A percentile compares a stretch with the other conserved stretches of the same genome.
phyloP scores from a whole-genome alignment of 2,888 invertebrate genomes.

The Eurytoma californica region DNA sequence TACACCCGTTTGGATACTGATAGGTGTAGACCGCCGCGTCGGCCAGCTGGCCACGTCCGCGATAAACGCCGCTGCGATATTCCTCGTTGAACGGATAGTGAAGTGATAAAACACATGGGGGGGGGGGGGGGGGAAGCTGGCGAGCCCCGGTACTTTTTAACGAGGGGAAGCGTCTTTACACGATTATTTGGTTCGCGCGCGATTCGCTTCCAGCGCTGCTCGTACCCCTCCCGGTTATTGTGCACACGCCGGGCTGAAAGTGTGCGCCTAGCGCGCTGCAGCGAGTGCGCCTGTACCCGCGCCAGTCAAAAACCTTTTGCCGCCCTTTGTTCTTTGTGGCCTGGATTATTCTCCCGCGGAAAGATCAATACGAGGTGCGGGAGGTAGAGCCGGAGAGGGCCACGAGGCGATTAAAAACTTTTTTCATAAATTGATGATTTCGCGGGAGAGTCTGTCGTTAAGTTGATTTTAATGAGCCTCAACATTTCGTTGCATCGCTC shows the following conservation, averaged over 20 bases:
- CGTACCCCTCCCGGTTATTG: neutral
- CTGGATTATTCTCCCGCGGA: slow-evolving; percentile 32
- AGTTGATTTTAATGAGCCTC: slow-evolving; percentile 28
- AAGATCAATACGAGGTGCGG: slow-evolving; percentile 43
- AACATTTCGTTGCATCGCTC: too few species aligned
- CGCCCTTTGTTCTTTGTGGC: slow-evolving; percentile 35
- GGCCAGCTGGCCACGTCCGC: too few species aligned
- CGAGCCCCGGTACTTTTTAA: slow-evolving; percentile 22
- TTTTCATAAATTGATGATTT: neutral
- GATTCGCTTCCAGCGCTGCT: slow-evolving; percentile 9
- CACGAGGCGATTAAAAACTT: slow-evolving; percentile 32
- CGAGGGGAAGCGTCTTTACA: slow-evolving; percentile 10
- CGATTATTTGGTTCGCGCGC: slow-evolving; percentile 1
- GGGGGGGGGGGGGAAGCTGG: neutral
- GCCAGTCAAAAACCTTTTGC: slow-evolving; percentile 24
- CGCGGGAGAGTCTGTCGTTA: neutral
- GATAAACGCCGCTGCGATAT: too few species aligned
- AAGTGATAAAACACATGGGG: too few species aligned
- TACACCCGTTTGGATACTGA: too few species aligned
- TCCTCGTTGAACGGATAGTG: too few species aligned
- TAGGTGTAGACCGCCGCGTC: too few species aligned
- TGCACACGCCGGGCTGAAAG: neutral
- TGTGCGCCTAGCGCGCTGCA: neutral
- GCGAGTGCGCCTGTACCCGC: neutral
- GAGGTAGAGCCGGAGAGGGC: neutral